Evolutionary conservation across 2,113 vertebrate species (phyloP).

Genomic region (Onychorhynchus coronatus): DNA sequence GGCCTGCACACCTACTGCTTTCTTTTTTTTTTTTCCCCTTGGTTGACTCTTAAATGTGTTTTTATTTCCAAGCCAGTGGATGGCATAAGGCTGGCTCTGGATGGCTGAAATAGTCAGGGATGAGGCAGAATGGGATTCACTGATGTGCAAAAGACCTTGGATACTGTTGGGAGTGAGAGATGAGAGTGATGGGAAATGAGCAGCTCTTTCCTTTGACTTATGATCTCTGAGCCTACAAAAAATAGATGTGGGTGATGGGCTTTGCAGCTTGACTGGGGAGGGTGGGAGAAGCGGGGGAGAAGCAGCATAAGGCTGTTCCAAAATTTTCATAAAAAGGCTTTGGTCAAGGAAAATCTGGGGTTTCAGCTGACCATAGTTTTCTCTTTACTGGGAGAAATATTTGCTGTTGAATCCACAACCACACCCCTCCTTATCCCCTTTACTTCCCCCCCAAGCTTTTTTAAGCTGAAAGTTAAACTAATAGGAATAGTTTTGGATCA

Average conservation of each 20-base stretch:
- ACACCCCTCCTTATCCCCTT: rapidly evolving
- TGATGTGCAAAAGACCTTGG: background rate
- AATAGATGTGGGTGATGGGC: background rate
- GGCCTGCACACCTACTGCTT: background rate
- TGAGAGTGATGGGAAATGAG: background rate
- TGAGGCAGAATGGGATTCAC: background rate
- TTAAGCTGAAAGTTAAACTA: background rate
- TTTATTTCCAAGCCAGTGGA: conserved; percentile 34
- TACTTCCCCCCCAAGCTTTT: background rate
- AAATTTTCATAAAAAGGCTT: background rate
- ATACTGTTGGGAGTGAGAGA: background rate
- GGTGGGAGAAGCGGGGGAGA: rapidly evolving
- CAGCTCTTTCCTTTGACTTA: background rate
- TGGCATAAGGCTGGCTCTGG: background rate
- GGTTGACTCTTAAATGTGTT: background rate
- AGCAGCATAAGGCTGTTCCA: background rate
- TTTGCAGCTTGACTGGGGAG: background rate
- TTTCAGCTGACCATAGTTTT: background rate
- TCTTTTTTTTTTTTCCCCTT: background rate
- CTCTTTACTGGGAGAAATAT: background rate
- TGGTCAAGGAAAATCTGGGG: background rate
- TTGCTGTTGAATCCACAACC: background rate
- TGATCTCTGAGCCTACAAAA: background rate
- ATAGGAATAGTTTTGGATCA: background rate
- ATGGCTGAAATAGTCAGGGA: background rate